Evolutionary conservation across 2,888 invertebrate genomes (phyloP), one percentile per base, ranked within the genome.

Genomic region (Deilephila porcellus): DNA sequence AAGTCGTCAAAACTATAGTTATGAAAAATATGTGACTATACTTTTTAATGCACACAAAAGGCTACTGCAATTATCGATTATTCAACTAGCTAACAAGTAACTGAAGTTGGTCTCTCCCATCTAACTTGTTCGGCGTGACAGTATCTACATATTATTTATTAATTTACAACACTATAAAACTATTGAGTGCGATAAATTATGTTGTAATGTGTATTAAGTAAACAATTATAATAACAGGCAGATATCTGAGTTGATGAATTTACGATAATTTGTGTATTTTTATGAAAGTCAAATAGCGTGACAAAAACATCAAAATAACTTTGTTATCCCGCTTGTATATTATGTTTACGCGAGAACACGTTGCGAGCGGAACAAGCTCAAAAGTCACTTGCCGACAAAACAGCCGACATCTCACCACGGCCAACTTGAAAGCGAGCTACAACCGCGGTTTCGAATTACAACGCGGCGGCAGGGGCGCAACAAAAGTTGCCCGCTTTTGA

Each of bases 391-490:
- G 11, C 52, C 17, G 45, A 67, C 52, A 67, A 52, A 67, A 45
- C 45, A n/a, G 64, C 8, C 11, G 20, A 25, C 25, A 52, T 25
- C 14, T 67, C 25, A 4, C 25, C 25, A 45, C 17, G 3, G 6
- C 20, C n/a, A 67, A 52, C 25, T 25, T 37, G 45, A 67, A 45
- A 45, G 45, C 52, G 5, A 29, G 25, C 25, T 52, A 52, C 45
- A 67, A 67, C 67, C 67, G 67, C 67, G 67, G 29, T 45, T 67
- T 67, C 25, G 52, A 67, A 67, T 67, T 52, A 52, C 67, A 17
- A 19, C 52, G 25, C 45, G 17, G 29, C 25, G 67, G 17, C 67
- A 17, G 5, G 29, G 25, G 67, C 37, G 25, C 14, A 19, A 52
- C 67, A 25, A 25, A 67, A 67, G 52, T 67, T 52, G 25, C 25